These are phyloP conservation scores for Standfussiana lucernea DNA, from an alignment of 2,888 invertebrate genomes.

Conservation along the genomic window DNA sequence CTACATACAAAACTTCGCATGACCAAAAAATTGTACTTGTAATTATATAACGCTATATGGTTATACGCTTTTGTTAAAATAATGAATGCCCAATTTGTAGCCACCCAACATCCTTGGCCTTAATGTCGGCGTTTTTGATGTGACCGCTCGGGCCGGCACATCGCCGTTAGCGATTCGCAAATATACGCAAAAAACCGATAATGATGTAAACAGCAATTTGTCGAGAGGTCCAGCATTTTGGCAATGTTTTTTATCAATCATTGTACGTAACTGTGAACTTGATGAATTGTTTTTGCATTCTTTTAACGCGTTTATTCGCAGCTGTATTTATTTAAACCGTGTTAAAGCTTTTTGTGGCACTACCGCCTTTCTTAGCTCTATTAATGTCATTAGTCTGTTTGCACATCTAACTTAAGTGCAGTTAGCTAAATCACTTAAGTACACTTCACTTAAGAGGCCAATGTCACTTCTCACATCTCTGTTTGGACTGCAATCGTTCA, in stretches of 20 bases:
- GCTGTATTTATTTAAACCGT: constrained; percentile 56
- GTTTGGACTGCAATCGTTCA: constrained; percentile 45
- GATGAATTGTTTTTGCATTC: constrained; percentile 66
- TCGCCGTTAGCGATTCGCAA: constrained; percentile 84
- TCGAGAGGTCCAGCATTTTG: constrained; percentile 66
- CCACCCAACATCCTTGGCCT: constrained; percentile 83
- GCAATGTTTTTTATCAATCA: constrained; percentile 70
- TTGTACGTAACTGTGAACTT: constrained; percentile 68
- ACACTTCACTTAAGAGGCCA: constrained; percentile 38
- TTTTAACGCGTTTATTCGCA: constrained; percentile 55
- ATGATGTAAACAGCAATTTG: constrained; percentile 79
- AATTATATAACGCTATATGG: constrained; percentile 84
- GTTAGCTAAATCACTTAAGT: constrained; percentile 40
- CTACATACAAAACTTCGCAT: constrained; percentile 74
- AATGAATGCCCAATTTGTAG: constrained; percentile 85
- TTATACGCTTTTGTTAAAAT: constrained; percentile 85
- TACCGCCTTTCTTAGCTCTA: constrained; percentile 30
- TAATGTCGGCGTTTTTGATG: constrained; percentile 86
- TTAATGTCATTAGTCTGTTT: constrained; percentile 43
- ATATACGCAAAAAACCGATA: constrained; percentile 80
- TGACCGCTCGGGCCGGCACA: constrained; percentile 73
- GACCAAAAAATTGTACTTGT: constrained; percentile 76
- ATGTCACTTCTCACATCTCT: constrained; percentile 30
- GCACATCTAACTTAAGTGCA: constrained; percentile 45
- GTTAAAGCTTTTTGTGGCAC: constrained; percentile 15